Percentiles rank a stretch among this genome's conserved stretches.
Evolutionary conservation across 2,797 vertebrate species (phyloP).

Genomic region (Muscicapa striata): DNA sequence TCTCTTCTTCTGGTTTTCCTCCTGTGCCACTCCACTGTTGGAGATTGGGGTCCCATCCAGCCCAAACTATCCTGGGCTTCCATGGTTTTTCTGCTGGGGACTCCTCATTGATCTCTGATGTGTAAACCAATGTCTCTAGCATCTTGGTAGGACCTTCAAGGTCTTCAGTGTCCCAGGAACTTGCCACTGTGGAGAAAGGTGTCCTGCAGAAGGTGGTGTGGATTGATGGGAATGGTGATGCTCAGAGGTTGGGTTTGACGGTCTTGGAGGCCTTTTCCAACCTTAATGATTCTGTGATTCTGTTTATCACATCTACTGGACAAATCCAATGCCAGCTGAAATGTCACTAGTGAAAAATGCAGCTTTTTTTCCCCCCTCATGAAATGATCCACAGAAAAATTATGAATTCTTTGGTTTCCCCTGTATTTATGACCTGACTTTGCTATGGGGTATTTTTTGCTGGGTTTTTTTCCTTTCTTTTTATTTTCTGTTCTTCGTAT

Average conservation of each 20-base stretch:
- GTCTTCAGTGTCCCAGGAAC: not conserved
- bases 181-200: not conserved
- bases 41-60: not conserved
- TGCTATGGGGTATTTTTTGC: not conserved
- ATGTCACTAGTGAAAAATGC: not conserved
- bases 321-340: not conserved
- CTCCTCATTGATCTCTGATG: not conserved
- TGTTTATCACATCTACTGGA: fast-evolving
- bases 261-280: not conserved
- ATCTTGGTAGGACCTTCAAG: not conserved
- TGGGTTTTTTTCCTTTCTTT: not conserved
- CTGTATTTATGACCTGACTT: not conserved
- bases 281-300: not conserved
- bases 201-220: not conserved
- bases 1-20: not conserved
- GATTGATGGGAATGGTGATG: not conserved
- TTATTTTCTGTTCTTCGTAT: not conserved
- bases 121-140: not conserved
- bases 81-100: not conserved
- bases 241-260: not conserved
- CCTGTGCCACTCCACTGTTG: not conserved
- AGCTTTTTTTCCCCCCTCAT: not conserved
- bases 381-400: not conserved
- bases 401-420: not conserved
- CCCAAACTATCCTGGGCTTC: not conserved